phyloP scores from a whole-genome alignment of 2,888 invertebrate genomes.

The Acanthosepion lycidas region DNA sequence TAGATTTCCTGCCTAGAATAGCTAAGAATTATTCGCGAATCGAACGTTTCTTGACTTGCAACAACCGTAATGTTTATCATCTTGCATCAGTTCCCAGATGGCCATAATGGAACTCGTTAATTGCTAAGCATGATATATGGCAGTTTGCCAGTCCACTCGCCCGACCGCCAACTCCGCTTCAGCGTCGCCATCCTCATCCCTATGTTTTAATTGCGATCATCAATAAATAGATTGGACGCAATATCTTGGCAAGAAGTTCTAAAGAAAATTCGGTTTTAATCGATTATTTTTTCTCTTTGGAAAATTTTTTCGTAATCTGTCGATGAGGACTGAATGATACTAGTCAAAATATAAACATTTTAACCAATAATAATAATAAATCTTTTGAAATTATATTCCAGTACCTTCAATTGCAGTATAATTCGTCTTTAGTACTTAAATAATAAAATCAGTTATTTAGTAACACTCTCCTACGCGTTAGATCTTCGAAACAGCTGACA shows the following conservation, averaged over 20 bases:
- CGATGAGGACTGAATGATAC: background rate
- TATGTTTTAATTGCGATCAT: background rate
- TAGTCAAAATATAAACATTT: background rate
- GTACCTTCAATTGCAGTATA: too few species aligned
- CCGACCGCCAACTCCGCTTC: background rate
- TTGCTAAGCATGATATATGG: background rate
- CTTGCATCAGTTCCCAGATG: background rate
- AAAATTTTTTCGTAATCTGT: too few species aligned
- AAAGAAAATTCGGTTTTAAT: background rate
- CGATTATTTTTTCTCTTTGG: background rate
- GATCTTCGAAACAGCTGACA: too few species aligned
- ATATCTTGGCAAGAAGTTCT: background rate
- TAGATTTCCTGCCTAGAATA: background rate
- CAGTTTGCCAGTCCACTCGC: background rate
- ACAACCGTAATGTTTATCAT: background rate
- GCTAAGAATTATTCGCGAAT: background rate
- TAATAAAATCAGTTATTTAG: too few species aligned
- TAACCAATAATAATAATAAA: background rate
- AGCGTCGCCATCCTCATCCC: background rate
- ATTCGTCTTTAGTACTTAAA: too few species aligned
- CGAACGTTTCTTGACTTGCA: background rate
- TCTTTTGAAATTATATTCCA: too few species aligned
- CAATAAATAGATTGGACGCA: constrained; percentile 12
- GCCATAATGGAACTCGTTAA: background rate
- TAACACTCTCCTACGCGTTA: too few species aligned